Conservation (phyloP, 2,113 vertebrate genomes). For the Tyrannus savana region DNA sequence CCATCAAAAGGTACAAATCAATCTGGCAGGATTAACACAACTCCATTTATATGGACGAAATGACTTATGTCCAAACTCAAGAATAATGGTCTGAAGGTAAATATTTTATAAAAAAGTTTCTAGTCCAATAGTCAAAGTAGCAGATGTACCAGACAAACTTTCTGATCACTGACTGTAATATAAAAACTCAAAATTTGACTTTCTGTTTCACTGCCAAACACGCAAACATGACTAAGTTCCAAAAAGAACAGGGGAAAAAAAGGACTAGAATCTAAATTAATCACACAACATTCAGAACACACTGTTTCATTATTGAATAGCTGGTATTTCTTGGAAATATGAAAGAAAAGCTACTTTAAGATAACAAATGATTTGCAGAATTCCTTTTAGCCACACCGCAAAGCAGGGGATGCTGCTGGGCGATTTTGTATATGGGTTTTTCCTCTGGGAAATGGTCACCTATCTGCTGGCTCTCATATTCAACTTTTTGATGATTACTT, state of each 20-base stretch:
- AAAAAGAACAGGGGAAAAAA: not conserved
- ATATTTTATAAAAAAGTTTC: constrained; percentile 1
- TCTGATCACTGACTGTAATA: not conserved
- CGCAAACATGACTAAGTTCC: not conserved
- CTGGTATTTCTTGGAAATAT: not conserved
- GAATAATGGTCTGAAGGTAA: not conserved
- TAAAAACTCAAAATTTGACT: not conserved
- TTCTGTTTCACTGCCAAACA: not conserved
- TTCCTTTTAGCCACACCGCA: not conserved
- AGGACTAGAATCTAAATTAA: not conserved
- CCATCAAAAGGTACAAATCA: constrained; percentile 8
- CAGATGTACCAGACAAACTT: not conserved
- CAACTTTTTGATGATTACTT: not conserved
- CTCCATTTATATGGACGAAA: not conserved
- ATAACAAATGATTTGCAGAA: not conserved
- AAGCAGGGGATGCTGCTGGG: not conserved
- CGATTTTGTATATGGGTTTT: not conserved
- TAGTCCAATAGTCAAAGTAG: not conserved
- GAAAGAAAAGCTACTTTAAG: not conserved
- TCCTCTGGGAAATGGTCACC: not conserved
- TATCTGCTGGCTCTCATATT: not conserved
- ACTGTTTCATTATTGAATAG: not conserved
- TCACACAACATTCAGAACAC: not conserved
- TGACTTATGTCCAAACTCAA: not conserved
- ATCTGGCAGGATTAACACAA: not conserved